A percentile compares a stretch with the other conserved stretches of the same genome.
Conservation (phyloP, 2,113 vertebrate genomes). For the Grus americana region DNA sequence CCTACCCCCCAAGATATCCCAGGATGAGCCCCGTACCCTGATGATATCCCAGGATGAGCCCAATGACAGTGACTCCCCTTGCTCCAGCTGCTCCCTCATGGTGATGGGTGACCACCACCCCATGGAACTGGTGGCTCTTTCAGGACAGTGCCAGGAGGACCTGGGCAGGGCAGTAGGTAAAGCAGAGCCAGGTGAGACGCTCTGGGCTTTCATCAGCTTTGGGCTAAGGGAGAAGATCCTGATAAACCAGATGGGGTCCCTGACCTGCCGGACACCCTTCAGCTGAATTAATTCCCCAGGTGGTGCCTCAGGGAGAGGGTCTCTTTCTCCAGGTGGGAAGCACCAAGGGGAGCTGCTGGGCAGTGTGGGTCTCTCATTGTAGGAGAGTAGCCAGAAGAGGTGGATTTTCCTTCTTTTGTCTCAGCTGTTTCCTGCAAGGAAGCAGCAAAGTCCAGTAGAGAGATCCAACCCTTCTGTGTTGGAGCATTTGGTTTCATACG, state of each 20-base stretch:
- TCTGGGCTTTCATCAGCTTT: background rate
- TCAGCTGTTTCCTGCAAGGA: background rate
- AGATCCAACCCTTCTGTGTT: rapidly evolving
- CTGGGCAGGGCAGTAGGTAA: background rate
- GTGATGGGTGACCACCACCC: background rate
- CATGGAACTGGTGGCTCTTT: rapidly evolving
- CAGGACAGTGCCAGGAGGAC: background rate
- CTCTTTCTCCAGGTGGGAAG: background rate
- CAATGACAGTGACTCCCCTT: background rate
- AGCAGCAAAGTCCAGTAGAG: background rate
- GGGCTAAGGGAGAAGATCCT: background rate
- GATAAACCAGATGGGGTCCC: rapidly evolving
- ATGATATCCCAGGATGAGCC: background rate
- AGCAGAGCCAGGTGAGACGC: background rate
- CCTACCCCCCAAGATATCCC: background rate
- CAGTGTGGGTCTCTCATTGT: rapidly evolving
- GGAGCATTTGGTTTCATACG: rapidly evolving
- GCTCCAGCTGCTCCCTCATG: rapidly evolving
- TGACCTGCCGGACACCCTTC: background rate
- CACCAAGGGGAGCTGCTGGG: rapidly evolving
- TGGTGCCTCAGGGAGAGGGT: background rate
- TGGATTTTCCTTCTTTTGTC: background rate
- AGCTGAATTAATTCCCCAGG: background rate
- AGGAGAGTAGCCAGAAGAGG: background rate
- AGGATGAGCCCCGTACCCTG: background rate